Evolutionary conservation across 2,113 vertebrate genomes (phyloP).

Genomic region (Chlorodrepanis virens): DNA sequence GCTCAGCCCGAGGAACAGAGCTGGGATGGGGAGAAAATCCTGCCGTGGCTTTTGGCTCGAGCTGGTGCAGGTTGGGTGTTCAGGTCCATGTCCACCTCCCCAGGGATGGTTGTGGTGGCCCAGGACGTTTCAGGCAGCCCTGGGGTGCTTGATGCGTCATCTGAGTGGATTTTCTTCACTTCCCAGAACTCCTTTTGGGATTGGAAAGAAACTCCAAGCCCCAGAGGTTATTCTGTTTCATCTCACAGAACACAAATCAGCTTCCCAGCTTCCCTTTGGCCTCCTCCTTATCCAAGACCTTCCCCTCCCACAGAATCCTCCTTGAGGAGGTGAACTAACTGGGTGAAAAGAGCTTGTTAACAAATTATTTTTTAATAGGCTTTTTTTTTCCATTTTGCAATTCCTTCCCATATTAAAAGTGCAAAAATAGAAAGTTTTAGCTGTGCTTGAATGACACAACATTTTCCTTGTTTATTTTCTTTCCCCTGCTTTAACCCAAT

Average conservation of each 20-base stretch:
- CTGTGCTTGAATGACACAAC: neutral
- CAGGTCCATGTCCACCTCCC: neutral
- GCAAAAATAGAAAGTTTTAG: neutral
- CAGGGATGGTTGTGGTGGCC: neutral
- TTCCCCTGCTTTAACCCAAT: neutral
- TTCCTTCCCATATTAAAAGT: neutral
- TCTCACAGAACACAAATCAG: neutral
- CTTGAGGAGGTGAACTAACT: neutral
- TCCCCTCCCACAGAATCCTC: neutral
- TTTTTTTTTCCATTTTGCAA: neutral
- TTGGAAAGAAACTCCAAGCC: neutral
- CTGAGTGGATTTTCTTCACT: neutral
- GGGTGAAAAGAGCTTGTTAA: neutral
- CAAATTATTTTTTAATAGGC: neutral
- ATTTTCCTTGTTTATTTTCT: neutral
- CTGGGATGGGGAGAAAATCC: neutral
- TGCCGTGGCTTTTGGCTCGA: neutral
- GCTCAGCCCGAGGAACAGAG: fast-evolving
- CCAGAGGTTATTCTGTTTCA: neutral
- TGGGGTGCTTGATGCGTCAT: neutral
- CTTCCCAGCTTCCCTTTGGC: neutral
- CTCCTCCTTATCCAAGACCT: neutral
- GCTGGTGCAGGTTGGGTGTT: neutral
- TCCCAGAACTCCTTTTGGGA: neutral
- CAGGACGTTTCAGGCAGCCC: neutral